Evolutionary conservation across 2,797 vertebrate species (phyloP).

Genomic region (Sebastes taczanowskii): DNA sequence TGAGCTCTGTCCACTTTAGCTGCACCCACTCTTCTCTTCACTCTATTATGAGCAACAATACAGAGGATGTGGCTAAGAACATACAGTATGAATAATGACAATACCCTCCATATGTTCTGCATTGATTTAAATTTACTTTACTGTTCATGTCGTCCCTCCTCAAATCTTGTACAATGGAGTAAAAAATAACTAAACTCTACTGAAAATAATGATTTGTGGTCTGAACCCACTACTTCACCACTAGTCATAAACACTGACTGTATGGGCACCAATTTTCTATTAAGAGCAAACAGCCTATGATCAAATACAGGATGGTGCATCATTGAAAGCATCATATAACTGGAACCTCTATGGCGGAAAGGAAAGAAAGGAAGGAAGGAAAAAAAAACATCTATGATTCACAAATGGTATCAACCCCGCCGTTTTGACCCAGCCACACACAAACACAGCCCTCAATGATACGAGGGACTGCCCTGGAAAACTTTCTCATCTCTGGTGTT

Average conservation of each 20-base stretch:
- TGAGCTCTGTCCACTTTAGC: constrained; percentile 37
- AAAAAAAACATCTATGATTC: constrained; percentile 2
- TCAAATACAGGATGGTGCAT: constrained; percentile 8
- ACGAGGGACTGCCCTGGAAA: constrained; percentile 8
- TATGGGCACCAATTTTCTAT: not conserved
- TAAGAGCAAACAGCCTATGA: not conserved
- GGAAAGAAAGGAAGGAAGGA: too few relatives aligned
- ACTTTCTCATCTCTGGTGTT: constrained; percentile 3
- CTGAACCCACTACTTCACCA: not conserved
- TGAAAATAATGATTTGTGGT: not conserved
- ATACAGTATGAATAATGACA: not conserved
- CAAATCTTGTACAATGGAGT: not conserved
- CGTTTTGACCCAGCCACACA: constrained; percentile 7
- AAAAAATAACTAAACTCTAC: not conserved
- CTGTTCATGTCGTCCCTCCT: not conserved
- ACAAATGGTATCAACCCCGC: not conserved
- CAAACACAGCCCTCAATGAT: not conserved
- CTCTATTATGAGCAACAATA: constrained; percentile 9
- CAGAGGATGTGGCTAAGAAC: not conserved
- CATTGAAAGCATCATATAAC: constrained; percentile 20
- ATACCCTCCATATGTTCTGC: not conserved
- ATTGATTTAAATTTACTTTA: not conserved
- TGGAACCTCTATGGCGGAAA: not conserved
- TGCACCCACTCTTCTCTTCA: not conserved
- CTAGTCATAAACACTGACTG: not conserved